These are phyloP conservation scores for Melinopterus prodromus DNA, from an alignment of 2,888 invertebrate species.

Conservation along the genomic window DNA sequence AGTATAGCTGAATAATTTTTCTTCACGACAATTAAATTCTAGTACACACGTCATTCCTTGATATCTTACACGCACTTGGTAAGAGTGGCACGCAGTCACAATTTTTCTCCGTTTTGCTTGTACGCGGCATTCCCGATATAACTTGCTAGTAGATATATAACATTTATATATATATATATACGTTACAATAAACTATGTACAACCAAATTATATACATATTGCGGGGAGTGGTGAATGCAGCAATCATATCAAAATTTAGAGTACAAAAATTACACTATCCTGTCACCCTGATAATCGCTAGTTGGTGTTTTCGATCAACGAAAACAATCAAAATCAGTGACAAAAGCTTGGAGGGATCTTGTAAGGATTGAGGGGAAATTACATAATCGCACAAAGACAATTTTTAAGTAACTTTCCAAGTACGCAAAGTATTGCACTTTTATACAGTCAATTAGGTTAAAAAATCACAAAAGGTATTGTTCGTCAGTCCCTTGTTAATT, in stretches of 20 bases:
- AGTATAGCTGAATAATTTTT: neutral
- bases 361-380: neutral
- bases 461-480: neutral
- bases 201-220: neutral
- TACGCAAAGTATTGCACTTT: neutral
- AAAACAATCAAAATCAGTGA: neutral
- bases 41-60: neutral
- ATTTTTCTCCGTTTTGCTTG: neutral
- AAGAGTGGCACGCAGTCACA: neutral
- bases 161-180: neutral
- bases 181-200: neutral
- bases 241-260: neutral
- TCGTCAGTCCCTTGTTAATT: neutral
- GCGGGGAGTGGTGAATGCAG: neutral
- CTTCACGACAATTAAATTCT: neutral
- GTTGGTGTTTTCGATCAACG: neutral
- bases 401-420: neutral
- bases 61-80: neutral
- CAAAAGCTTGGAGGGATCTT: neutral
- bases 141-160: conserved; percentile 4
- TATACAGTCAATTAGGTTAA: neutral
- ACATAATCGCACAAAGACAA: neutral
- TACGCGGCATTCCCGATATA: neutral
- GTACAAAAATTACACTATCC: neutral
- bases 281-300: neutral